These are phyloP conservation scores for Lepidocolaptes lacrymiger DNA, from an alignment of 2,797 vertebrate genomes.

Conservation along the genomic window DNA sequence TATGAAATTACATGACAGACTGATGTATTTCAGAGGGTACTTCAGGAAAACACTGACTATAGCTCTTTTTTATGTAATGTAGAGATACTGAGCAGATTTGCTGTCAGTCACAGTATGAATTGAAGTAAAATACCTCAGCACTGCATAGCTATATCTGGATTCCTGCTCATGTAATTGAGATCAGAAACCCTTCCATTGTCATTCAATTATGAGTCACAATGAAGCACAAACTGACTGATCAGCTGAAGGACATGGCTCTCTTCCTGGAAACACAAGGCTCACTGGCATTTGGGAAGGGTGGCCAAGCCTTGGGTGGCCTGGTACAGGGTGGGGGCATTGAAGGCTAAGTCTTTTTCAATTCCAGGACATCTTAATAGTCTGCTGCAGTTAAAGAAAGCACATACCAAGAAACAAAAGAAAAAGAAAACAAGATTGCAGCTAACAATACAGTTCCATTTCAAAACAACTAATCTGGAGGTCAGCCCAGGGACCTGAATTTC, in stretches of 20 bases:
- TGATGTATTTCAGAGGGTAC: not conserved
- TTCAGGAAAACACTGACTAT: not conserved
- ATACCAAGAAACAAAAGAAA: constrained; percentile 3
- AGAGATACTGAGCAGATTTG: not conserved
- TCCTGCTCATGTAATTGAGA: not conserved
- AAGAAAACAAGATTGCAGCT: not conserved
- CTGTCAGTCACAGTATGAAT: not conserved
- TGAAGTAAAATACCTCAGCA: not conserved
- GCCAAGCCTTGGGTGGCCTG: not conserved
- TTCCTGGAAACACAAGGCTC: not conserved
- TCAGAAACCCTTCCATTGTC: not conserved
- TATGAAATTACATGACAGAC: not conserved
- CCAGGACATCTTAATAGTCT: not conserved
- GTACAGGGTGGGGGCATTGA: not conserved
- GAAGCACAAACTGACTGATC: not conserved
- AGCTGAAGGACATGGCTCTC: not conserved
- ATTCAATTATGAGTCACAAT: not conserved
- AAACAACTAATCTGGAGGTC: constrained; percentile 11
- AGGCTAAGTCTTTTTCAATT: not conserved
- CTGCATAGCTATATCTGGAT: not conserved
- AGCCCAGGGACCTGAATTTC: constrained; percentile 52
- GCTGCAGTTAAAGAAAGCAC: not conserved
- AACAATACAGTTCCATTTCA: not conserved
- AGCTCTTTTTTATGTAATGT: not conserved
- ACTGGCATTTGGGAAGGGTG: not conserved